Percentiles rank a stretch among this genome's conserved stretches.
Conservation (phyloP, 2,888 invertebrate species). For the Macrosoma leucophasiata region DNA sequence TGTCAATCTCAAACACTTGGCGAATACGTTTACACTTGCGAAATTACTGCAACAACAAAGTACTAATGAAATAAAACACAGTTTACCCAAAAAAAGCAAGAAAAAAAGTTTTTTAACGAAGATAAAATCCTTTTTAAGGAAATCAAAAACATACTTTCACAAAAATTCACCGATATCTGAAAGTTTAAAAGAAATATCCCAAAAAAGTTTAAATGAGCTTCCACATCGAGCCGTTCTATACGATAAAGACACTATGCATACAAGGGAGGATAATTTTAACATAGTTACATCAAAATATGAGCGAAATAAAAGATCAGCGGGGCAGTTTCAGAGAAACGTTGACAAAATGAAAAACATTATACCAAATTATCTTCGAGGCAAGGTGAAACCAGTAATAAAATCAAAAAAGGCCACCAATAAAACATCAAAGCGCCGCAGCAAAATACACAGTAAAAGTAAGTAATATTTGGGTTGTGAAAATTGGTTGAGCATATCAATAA, state of each 20-base stretch:
- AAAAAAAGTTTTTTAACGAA: conserved; percentile 42
- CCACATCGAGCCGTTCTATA: conserved; percentile 34
- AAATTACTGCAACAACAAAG: too few species aligned
- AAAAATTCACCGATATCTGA: conserved; percentile 38
- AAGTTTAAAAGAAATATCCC: conserved; percentile 37
- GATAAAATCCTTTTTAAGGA: conserved; percentile 42
- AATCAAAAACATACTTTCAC: conserved; percentile 34
- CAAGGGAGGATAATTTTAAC: conserved; percentile 46
- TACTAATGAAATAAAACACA: conserved; percentile 9
- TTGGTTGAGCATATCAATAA: too few species aligned
- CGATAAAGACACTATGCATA: conserved; percentile 41
- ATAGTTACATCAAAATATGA: conserved; percentile 26
- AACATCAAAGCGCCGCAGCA: too few species aligned
- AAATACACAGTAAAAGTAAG: too few species aligned
- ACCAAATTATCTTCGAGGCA: conserved; percentile 48
- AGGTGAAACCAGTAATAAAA: conserved; percentile 37
- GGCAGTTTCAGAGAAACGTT: conserved; percentile 24
- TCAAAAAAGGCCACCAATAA: conserved; percentile 17
- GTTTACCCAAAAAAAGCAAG: conserved; percentile 18
- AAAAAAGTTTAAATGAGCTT: conserved; percentile 36
- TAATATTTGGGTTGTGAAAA: too few species aligned
- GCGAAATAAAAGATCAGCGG: conserved; percentile 36
- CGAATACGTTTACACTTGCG: too few species aligned
- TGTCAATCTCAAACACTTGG: conserved; percentile 28
- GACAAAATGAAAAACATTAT: conserved; percentile 48